Evolutionary conservation across 2,797 vertebrate genomes (phyloP), one percentile per base, ranked within the genome.

Genomic region (Sebastiscus albofasciatus): DNA sequence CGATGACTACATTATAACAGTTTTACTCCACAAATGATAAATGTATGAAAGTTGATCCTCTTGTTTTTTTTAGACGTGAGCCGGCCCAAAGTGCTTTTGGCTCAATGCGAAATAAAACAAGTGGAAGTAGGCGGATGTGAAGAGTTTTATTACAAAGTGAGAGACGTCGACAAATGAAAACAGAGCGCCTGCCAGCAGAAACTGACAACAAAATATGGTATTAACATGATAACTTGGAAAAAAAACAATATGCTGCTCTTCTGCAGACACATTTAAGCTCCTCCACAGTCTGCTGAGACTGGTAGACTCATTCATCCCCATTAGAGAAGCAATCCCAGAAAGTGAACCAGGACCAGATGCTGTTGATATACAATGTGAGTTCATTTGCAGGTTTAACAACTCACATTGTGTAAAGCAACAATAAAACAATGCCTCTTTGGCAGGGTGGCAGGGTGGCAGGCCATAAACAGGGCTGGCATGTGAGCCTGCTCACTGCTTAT

Each of bases 371-470:
- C 87, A 65, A 82, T 6, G 33, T 1, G 60, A 87, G 84, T 88
- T 90, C 76, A 91, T 88, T 87, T 89, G 75, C 84, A 86, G 79
- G 68, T 81, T 61, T 81, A 93, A 90, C 86, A 78, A 85, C 86
- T 81, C 72, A 18, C 85, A 88, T 90, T 89, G 89, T 91, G 86
- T 74, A 67, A 75, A 86, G 79, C 75, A 88, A 86, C 88, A 90
- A 89, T 90, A 85, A 91, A 87, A 91, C 90, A 87, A 92, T 86
- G 87, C 10, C 69, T 80, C 42, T 65, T 85, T 79, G 80, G 86
- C 81, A 49, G 84, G 74, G 54, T 73, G 78, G 77, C 81, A 49
- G 84, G 76, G 58, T 75, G 78, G 77, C 16, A 49, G 12, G 72
- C 39, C 59, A 46, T 85, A 75, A 84, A 88, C 88, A 75, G 36